phyloP scores from a whole-genome alignment of 2,797 vertebrate genomes.

The Toxotes lorentzi region DNA sequence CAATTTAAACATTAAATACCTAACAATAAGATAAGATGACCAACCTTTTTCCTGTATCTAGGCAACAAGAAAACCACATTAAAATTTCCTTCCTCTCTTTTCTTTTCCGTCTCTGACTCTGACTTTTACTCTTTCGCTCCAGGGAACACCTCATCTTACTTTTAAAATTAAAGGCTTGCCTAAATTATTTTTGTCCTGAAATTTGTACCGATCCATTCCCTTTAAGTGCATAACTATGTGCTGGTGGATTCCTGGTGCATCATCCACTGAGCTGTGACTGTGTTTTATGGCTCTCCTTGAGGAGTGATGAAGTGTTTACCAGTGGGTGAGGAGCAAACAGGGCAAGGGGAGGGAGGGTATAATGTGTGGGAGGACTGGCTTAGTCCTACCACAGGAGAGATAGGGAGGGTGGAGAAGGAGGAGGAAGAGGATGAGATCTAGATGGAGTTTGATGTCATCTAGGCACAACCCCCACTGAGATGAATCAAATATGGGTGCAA shows the following conservation, averaged over 20 bases:
- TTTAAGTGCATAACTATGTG: conserved; percentile 20
- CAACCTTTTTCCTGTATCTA: conserved; percentile 73
- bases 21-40: conserved; percentile 60
- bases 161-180: conserved; percentile 51
- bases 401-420: conserved; percentile 28
- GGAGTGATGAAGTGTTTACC: conserved; percentile 82
- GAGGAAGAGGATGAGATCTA: conserved; percentile 58
- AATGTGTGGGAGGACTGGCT: conserved; percentile 62
- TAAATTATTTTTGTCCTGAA: conserved; percentile 8
- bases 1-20: conserved; percentile 58
- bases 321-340: conserved; percentile 66
- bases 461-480: conserved; percentile 52
- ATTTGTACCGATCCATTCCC: conserved; percentile 14
- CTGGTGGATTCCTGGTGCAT: conserved; percentile 47
- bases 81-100: conserved; percentile 43
- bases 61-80: conserved; percentile 79
- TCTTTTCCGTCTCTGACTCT: conserved; percentile 17
- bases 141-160: conserved; percentile 52
- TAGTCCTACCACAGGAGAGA: conserved; percentile 38
- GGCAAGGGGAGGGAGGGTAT: conserved; percentile 16
- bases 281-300: conserved; percentile 80
- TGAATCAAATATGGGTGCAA: conserved; percentile 66
- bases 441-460: conserved; percentile 72
- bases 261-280: conserved; percentile 43
- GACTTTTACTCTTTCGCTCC: conserved; percentile 40